phyloP scores from a whole-genome alignment of 2,113 vertebrate species.

The Onychorhynchus coronatus region DNA sequence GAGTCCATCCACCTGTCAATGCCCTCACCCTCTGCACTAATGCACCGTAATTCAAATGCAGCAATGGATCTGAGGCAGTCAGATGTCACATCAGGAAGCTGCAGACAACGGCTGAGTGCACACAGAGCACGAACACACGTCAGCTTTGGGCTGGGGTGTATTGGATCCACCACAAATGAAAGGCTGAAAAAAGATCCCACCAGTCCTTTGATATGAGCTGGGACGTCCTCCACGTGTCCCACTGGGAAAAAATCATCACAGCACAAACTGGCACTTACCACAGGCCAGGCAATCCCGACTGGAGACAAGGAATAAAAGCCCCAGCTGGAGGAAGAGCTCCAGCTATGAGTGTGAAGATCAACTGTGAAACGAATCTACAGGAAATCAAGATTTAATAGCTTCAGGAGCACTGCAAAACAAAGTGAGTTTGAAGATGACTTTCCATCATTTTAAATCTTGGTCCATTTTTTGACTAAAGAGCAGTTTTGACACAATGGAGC shows the following conservation, averaged over 20 bases:
- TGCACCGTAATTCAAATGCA: background rate
- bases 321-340: background rate
- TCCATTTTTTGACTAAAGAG: background rate
- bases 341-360: background rate
- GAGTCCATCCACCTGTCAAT: background rate
- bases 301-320: background rate
- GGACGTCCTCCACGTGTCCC: background rate
- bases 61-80: background rate
- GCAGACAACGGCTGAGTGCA: background rate
- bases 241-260: background rate
- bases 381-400: background rate
- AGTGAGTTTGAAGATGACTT: background rate
- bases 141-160: background rate
- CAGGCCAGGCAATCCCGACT: background rate
- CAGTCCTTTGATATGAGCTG: background rate
- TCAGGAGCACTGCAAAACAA: background rate
- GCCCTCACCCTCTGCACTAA: background rate
- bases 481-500: background rate
- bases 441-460: background rate
- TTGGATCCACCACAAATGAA: fast-evolving
- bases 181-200: background rate
- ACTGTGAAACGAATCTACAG: background rate
- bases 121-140: background rate
- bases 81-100: background rate
- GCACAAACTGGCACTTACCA: background rate